Base-by-base conservation (phyloP, 2,888 invertebrate species). In the Acleris sparsana region DNA sequence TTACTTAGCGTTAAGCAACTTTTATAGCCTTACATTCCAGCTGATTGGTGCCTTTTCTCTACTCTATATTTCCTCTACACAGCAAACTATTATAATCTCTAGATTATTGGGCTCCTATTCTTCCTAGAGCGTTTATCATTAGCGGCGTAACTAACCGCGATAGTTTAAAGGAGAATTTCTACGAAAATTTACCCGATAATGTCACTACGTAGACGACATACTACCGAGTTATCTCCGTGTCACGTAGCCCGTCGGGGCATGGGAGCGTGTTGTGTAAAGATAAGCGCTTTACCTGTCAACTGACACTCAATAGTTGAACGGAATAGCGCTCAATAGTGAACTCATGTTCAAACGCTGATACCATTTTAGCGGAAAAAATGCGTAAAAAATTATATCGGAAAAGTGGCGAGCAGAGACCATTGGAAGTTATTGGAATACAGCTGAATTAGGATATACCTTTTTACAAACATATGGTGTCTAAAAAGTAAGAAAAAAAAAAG, bases 201-300 rank as follows among this genome's bases (percentile, higher is more conserved):
- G 52, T 52, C 57, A 44, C 43, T 46, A 9, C 20, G 20, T 22
- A 58, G 39, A 11, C 18, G 51, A 55, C 55, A 60, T 13, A 22
- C 60, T 60, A 56, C 48, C 65, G 51, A 17, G 22, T 51, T 51
- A 65, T 61, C 64, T 49, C 17, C 46, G 11, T 49, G 51, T 25
- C 22, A 25, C 49, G 33, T 13, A 33, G 29, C 4, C 20, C 18
- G 61, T 53, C 57, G 22, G 58, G 51, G 61, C 67, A 62, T 52
- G 25, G 59, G 39, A 25, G 64, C 67, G 58, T 69, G 70, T 67
- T 57, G 56, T 57, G 62, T 62, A 64, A 63, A 70, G 71, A 70
- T 71, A 70, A 70, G 67, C 68, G 49, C 53, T 65, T 69, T 63
- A 71, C 64, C 62, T 52, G 70, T 67, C 69, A 55, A 53, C 33